Evolutionary conservation across 2,113 vertebrate species (phyloP).

Genomic region (Dasyornis broadbenti): DNA sequence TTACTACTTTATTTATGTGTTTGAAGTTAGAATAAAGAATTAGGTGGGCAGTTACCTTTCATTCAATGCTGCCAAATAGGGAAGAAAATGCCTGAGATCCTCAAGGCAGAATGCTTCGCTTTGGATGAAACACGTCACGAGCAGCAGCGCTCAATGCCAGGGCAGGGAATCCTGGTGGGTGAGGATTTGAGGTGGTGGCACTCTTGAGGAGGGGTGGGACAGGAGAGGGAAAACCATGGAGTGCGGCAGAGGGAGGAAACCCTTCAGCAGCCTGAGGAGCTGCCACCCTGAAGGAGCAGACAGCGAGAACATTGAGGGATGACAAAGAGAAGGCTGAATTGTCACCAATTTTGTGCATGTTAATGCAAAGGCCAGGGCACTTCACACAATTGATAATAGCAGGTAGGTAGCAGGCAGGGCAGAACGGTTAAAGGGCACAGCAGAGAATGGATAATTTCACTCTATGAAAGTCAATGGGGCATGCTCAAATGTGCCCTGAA

Average conservation of each 20-base stretch:
- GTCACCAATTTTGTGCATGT: not conserved
- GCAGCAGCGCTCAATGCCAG: fast-evolving
- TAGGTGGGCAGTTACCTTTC: not conserved
- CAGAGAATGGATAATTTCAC: not conserved
- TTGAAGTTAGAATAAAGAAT: not conserved
- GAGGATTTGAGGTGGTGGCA: not conserved
- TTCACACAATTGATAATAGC: not conserved
- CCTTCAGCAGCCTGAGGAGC: not conserved
- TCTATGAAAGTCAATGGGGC: not conserved
- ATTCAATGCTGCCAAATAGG: not conserved
- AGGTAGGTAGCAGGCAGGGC: not conserved
- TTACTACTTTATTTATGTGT: not conserved
- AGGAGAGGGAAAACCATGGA: not conserved
- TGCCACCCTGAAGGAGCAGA: not conserved
- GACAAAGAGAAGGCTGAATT: not conserved
- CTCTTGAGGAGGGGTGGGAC: too few species aligned
- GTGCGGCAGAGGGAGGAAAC: not conserved
- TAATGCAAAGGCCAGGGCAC: not conserved
- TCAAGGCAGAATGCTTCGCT: not conserved
- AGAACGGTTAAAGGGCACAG: not conserved
- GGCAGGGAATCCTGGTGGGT: too few species aligned
- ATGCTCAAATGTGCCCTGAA: not conserved
- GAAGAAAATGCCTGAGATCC: not conserved
- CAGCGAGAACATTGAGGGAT: fast-evolving
- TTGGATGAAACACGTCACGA: fast-evolving